Base-by-base conservation (phyloP, 2,797 vertebrate species). In the Smutsia gigantea region DNA sequence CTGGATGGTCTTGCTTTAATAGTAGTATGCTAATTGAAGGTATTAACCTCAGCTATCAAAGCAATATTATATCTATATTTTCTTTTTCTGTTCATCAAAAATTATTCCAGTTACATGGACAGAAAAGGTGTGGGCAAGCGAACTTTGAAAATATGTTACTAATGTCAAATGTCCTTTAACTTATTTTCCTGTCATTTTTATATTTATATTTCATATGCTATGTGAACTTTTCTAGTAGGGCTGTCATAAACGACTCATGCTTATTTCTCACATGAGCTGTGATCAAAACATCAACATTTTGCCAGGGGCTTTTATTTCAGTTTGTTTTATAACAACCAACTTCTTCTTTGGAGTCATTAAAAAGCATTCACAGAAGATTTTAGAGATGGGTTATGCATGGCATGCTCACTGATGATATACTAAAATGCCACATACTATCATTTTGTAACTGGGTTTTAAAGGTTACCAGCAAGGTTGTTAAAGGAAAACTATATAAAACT, bases 281-380 rank as follows among this genome's bases (percentile, higher is more conserved):
- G 83, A 94, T 94, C 63, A 96, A 94, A 97, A 75, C 57, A 96
- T 74, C n/a, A 84, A 71, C 49, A 61, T 92, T 94, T 94, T 90
- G 79, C 90, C 71, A 72, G 25, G 90, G 61, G 90, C 72, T 90
- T 95, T 94, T 83, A 77, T 90, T 63, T 96, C 53, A 72, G 64
- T 68, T 86, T 55, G 46, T 59, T 95, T 72, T 29, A 57, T 68
- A 57, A 3, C 88, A 4, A 59, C 42, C 64, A 95, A 93, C 7
- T 79, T 93, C 42, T 86, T 86, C 51, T 91, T 61, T 91, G 23
- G 15, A 90, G 29, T 92, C 72, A 75, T 89, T 87, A 9, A 84
- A 63, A 93, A 66, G 14, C 46, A 92, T 86, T 96, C 29, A 53
- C 51, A 18, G 42, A 96, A 92, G 9, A 63, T 21, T 64, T 55